Percentiles rank a stretch among this genome's conserved stretches.
phyloP scores from a whole-genome alignment of 2,888 invertebrate genomes.

The Philonicus albiceps region DNA sequence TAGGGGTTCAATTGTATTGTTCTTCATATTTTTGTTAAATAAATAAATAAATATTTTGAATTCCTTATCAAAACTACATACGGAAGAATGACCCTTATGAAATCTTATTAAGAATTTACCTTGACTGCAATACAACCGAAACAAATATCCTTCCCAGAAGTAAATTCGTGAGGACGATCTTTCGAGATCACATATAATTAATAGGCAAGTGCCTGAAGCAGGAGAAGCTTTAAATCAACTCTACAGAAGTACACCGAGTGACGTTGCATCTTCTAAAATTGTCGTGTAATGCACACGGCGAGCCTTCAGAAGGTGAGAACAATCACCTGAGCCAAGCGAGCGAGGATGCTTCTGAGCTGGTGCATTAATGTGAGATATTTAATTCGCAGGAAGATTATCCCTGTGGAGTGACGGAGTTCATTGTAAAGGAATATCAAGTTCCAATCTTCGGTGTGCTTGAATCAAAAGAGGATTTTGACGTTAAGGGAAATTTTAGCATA shows the following conservation, averaged over 20 bases:
- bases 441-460: constrained; percentile 5
- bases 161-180: no score
- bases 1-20: no score
- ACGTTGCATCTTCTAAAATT: neutral
- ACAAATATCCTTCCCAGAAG: no score
- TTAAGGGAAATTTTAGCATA: constrained; percentile 10
- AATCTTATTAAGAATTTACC: no score
- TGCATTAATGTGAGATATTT: neutral
- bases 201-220: neutral
- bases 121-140: no score
- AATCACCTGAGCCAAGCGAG: neutral
- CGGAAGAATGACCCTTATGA: no score
- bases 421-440: constrained; percentile 24
- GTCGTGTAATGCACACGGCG: neutral
- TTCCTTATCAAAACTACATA: no score
- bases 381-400: neutral
- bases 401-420: neutral
- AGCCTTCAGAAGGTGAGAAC: neutral
- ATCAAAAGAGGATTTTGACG: constrained; percentile 23
- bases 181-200: neutral
- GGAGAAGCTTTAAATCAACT: neutral
- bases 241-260: neutral
- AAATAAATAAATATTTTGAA: no score
- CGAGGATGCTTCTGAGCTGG: neutral
- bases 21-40: no score